Conservation (phyloP, 2,888 invertebrate genomes). For the Euspilapteryx auroguttella region DNA sequence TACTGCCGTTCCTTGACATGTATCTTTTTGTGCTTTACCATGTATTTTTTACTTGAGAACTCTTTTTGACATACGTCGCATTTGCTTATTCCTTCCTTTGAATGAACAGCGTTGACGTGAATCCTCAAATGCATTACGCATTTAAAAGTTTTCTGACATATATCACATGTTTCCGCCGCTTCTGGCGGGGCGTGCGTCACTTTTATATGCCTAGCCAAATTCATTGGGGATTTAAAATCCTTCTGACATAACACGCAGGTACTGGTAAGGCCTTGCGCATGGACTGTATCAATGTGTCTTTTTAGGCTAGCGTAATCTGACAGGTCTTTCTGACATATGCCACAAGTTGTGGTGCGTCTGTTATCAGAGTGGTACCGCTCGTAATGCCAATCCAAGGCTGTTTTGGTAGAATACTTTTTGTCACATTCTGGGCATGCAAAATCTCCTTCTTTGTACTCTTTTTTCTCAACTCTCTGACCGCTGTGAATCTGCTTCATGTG, state of each 20-base stretch:
- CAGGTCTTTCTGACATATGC: constrained; percentile 13
- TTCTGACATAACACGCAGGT: constrained; percentile 17
- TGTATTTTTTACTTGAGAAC: constrained; percentile 16
- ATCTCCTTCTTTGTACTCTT: constrained; percentile 9
- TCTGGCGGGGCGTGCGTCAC: constrained; percentile 21
- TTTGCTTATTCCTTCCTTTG: constrained; percentile 12
- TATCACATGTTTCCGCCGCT: constrained; percentile 13
- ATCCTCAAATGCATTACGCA: constrained; percentile 17
- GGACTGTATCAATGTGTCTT: constrained; percentile 15
- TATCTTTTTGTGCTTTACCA: constrained; percentile 17
- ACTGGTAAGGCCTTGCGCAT: constrained; percentile 13
- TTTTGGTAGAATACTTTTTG: constrained; percentile 12
- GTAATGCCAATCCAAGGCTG: constrained; percentile 14
- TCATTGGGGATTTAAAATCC: constrained; percentile 15
- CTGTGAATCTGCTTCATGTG: constrained; percentile 8
- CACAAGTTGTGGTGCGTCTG: constrained; percentile 5
- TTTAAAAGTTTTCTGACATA: constrained; percentile 19
- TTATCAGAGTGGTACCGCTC: constrained; percentile 11
- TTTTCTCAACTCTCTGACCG: constrained; percentile 5
- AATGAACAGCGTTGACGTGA: constrained; percentile 17
- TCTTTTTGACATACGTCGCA: constrained; percentile 18
- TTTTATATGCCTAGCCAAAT: constrained; percentile 16
- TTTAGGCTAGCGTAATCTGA: constrained; percentile 13
- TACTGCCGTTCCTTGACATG: constrained; percentile 11
- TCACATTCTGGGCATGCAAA: constrained; percentile 11